phyloP scores from a whole-genome alignment of 2,113 vertebrate species.

The Apeltes quadracus region DNA sequence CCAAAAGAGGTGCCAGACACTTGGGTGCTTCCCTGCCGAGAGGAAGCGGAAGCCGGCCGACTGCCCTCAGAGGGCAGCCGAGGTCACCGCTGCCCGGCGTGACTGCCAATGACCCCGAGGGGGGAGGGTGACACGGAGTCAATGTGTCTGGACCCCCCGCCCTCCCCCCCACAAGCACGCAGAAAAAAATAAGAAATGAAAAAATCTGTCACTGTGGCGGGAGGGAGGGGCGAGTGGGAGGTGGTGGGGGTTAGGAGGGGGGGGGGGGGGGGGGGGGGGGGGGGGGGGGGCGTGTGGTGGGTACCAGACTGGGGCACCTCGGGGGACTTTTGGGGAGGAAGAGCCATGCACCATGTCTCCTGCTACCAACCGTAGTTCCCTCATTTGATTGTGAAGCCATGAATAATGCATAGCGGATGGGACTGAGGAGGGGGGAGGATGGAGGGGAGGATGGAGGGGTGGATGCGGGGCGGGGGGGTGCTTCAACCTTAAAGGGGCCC shows the following conservation, averaged over 20 bases:
- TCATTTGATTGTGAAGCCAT: conserved; percentile 96
- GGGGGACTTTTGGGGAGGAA: conserved; percentile 97
- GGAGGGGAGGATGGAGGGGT: conserved; percentile 32
- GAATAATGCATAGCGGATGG: conserved; percentile 95
- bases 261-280: conserved; percentile 74
- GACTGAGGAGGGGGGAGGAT: conserved; percentile 62
- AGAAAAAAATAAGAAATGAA: conserved; percentile 27
- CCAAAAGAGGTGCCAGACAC: conserved; percentile 67
- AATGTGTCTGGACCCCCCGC: conserved; percentile 63
- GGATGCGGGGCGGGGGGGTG: conserved; percentile 57
- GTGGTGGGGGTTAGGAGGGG: conserved; percentile 79
- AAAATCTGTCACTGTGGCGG: conserved; percentile 57
- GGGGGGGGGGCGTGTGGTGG: conserved; percentile 80
- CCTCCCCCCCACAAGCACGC: no score
- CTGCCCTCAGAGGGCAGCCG: conserved; percentile 66
- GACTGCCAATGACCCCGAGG: conserved; percentile 71
- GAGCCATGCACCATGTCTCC: conserved; percentile 88
- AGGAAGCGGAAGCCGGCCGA: conserved; percentile 67
- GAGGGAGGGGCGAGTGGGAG: conserved; percentile 60
- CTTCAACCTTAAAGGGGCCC: conserved; percentile 84
- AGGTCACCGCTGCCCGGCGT: conserved; percentile 70
- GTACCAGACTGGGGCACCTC: conserved; percentile 93
- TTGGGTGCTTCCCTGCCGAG: conserved; percentile 54
- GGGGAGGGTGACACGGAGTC: conserved; percentile 62
- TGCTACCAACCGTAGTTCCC: conserved; percentile 93